A percentile compares a stretch with the other conserved stretches of the same genome.
phyloP scores from a whole-genome alignment of 2,797 vertebrate genomes.

The Coccyzus lansbergi region DNA sequence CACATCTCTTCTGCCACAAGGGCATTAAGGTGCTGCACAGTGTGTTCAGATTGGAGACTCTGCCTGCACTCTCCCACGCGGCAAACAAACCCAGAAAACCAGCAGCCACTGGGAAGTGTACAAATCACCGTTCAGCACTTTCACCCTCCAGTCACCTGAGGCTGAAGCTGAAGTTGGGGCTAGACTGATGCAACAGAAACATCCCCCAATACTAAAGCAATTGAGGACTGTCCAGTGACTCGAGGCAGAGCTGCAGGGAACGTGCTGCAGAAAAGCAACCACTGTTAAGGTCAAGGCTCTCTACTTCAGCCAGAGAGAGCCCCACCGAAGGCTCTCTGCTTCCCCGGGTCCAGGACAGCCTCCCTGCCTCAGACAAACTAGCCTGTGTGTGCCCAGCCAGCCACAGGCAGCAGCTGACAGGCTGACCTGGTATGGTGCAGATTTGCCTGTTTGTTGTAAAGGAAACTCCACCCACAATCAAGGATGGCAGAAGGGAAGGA shows the following conservation, averaged over 20 bases:
- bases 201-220: not conserved
- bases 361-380: not conserved
- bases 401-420: not conserved
- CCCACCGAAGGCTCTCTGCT: not conserved
- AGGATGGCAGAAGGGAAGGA: slow-evolving; percentile 21
- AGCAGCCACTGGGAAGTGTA: rapidly evolving
- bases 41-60: not conserved
- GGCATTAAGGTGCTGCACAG: not conserved
- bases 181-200: not conserved
- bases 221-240: not conserved
- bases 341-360: not conserved
- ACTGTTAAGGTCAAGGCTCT: not conserved
- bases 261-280: not conserved
- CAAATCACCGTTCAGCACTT: not conserved
- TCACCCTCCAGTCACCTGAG: not conserved
- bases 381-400: not conserved
- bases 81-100: not conserved
- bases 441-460: not conserved
- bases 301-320: not conserved
- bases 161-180: not conserved
- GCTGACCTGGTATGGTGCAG: rapidly evolving
- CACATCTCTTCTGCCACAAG: not conserved
- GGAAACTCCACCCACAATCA: slow-evolving; percentile 32
- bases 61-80: no score
- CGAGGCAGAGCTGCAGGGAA: not conserved